A percentile compares a stretch with the other conserved stretches of the same genome.
phyloP scores from a whole-genome alignment of 2,113 vertebrate species.

The Pipra filicauda region DNA sequence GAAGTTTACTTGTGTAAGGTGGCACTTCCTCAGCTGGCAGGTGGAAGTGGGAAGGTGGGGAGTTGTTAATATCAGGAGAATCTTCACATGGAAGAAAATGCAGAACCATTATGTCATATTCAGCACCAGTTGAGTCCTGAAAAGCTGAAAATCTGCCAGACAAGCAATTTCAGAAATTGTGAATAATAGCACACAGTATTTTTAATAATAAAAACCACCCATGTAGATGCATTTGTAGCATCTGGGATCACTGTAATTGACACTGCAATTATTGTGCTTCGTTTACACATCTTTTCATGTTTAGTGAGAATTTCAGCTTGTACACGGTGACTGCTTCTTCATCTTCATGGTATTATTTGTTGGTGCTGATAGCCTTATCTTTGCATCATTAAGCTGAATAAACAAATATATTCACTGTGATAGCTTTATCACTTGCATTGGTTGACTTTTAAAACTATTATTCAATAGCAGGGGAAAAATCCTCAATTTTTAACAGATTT shows the following conservation, averaged over 20 bases:
- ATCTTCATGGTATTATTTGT: not conserved
- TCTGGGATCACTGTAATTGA: not conserved
- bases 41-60: rapidly evolving
- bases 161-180: not conserved
- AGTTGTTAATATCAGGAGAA: not conserved
- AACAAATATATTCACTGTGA: not conserved
- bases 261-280: not conserved
- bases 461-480: not conserved
- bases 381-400: not conserved
- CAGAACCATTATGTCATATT: not conserved
- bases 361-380: not conserved
- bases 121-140: not conserved
- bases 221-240: not conserved
- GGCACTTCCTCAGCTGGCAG: not conserved
- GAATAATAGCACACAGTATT: not conserved
- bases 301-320: not conserved
- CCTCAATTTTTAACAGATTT: not conserved
- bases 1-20: not conserved
- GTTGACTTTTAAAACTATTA: not conserved
- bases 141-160: not conserved
- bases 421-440: not conserved
- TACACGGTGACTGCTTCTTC: not conserved
- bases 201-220: not conserved
- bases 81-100: not conserved
- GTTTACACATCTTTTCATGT: not conserved